Percentiles rank a stretch among this genome's conserved stretches.
phyloP scores from a whole-genome alignment of 2,888 invertebrate genomes.

The Sepiola atlantica region DNA sequence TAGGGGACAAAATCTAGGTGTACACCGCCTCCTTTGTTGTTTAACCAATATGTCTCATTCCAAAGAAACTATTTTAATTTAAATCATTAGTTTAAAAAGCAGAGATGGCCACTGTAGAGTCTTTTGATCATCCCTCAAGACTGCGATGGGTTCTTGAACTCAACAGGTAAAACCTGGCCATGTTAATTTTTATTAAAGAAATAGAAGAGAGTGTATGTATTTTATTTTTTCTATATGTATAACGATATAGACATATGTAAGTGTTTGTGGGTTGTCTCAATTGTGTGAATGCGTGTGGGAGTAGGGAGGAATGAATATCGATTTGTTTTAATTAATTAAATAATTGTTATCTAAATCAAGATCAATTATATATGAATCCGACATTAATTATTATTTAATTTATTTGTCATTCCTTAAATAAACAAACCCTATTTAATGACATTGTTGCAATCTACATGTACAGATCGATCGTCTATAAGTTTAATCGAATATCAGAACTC shows the following conservation, averaged over 20 bases:
- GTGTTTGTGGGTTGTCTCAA: not conserved
- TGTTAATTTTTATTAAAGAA: not conserved
- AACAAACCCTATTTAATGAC: too few species aligned
- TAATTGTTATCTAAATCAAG: not conserved
- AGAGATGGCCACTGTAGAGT: not conserved
- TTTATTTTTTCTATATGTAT: not conserved
- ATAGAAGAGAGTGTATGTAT: not conserved
- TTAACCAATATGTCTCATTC: not conserved
- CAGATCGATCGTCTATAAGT: too few species aligned
- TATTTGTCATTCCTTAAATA: too few species aligned
- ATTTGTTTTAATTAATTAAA: not conserved
- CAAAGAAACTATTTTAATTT: not conserved
- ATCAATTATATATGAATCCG: too few species aligned
- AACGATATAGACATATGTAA: not conserved
- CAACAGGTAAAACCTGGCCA: not conserved
- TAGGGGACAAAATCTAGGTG: not conserved
- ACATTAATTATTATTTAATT: too few species aligned
- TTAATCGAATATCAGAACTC: too few species aligned
- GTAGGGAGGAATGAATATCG: not conserved
- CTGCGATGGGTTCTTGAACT: not conserved
- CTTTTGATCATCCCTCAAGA: not conserved
- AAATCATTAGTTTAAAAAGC: not conserved
- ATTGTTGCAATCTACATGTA: too few species aligned
- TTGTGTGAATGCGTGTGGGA: not conserved
- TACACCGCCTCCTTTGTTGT: slow-evolving; percentile 14